phyloP scores from a whole-genome alignment of 2,888 invertebrate genomes.

The Crocallis elinguaria region DNA sequence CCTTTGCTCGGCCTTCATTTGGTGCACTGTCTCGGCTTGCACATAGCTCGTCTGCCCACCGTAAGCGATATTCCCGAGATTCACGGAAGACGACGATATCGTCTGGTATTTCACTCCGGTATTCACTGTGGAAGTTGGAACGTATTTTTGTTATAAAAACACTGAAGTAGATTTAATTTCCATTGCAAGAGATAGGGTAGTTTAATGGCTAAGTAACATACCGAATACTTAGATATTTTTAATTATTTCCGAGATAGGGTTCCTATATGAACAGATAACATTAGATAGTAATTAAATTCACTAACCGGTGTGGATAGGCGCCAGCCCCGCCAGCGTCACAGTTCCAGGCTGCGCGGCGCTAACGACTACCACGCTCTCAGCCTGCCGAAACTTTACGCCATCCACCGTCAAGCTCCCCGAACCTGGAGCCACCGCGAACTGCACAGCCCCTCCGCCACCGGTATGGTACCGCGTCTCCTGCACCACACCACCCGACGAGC shows the following conservation, averaged over 20 bases:
- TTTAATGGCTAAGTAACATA: too few relatives aligned
- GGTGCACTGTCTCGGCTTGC: slow-evolving; percentile 64
- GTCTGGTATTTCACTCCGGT: slow-evolving; percentile 81
- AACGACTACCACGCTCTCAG: slow-evolving; percentile 80
- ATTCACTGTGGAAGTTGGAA: slow-evolving; percentile 69
- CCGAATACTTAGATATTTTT: too few relatives aligned
- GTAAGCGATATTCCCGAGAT: slow-evolving; percentile 74
- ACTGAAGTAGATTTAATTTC: too few relatives aligned
- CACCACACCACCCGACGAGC: slow-evolving; percentile 60
- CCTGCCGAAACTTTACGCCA: slow-evolving; percentile 86
- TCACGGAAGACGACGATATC: slow-evolving; percentile 76
- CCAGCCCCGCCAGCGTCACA: slow-evolving; percentile 66
- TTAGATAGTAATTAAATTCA: slow-evolving; percentile 5
- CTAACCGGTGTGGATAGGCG: slow-evolving; percentile 75
- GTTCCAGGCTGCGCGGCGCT: slow-evolving; percentile 82
- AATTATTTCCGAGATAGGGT: too few relatives aligned
- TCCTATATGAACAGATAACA: too few relatives aligned
- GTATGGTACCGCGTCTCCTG: slow-evolving; percentile 75
- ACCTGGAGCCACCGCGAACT: slow-evolving; percentile 67
- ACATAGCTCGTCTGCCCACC: slow-evolving; percentile 71
- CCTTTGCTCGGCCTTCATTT: slow-evolving; percentile 64
- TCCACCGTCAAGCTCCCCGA: slow-evolving; percentile 61
- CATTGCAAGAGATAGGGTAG: too few relatives aligned
- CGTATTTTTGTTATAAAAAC: too few relatives aligned
- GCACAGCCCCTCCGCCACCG: slow-evolving; percentile 56